Percentiles rank a stretch among this genome's conserved stretches.
Conservation (phyloP, 2,113 vertebrate genomes). For the Vidua chalybeata region DNA sequence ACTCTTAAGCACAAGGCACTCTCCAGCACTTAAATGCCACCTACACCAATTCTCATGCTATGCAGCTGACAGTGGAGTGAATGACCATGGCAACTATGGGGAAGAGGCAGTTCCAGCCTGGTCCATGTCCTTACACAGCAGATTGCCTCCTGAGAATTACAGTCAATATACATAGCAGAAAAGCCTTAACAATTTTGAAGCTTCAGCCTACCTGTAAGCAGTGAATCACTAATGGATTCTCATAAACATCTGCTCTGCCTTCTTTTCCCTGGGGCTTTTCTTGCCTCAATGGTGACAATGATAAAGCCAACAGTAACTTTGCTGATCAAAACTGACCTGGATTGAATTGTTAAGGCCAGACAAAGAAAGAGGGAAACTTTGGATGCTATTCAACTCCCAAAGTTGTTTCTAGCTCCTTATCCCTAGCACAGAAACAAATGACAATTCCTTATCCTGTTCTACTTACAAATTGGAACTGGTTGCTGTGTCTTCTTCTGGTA, state of each 20-base stretch:
- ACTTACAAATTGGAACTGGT: constrained; percentile 74
- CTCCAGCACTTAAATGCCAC: background rate
- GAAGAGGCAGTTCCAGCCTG: background rate
- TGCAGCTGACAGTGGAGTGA: background rate
- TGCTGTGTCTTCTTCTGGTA: constrained; percentile 87
- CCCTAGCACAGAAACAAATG: background rate
- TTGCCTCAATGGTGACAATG: background rate
- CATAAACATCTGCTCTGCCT: background rate
- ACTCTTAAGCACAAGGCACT: background rate
- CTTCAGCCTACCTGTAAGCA: background rate
- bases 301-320: background rate
- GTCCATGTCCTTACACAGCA: background rate
- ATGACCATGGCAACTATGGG: background rate
- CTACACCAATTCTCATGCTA: background rate
- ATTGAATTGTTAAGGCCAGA: background rate
- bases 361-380: background rate
- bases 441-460: background rate
- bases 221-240: background rate
- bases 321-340: background rate
- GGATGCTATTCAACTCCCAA: background rate
- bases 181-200: background rate
- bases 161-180: background rate
- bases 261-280: background rate
- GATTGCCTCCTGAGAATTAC: background rate
- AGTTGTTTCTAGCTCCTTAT: background rate